These are phyloP conservation scores for Lycorma delicatula DNA, from an alignment of 1,140 invertebrate species.

Conservation along the genomic window DNA sequence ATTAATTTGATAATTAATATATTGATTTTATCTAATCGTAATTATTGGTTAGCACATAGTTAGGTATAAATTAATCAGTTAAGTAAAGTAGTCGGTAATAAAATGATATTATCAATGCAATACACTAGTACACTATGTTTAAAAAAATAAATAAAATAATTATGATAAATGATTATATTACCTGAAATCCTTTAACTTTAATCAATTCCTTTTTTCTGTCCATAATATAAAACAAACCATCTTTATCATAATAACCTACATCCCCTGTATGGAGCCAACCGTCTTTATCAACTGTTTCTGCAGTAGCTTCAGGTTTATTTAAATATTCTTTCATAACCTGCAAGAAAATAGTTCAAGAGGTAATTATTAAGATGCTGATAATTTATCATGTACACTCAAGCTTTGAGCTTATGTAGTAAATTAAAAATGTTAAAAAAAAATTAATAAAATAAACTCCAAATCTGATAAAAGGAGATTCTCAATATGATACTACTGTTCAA, in stretches of 20 bases:
- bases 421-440: neutral
- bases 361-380: neutral
- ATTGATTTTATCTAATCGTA: neutral
- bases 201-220: constrained; percentile 71
- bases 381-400: neutral
- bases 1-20: neutral
- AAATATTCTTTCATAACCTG: constrained; percentile 1
- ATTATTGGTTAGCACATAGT: neutral
- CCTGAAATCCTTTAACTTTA: constrained; percentile 70
- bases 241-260: constrained; percentile 60
- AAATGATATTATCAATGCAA: neutral
- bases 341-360: neutral
- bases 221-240: constrained; percentile 59
- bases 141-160: neutral
- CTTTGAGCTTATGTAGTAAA: neutral
- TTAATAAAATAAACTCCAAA: neutral
- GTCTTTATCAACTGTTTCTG: constrained; percentile 52
- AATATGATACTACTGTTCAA: too few relatives aligned
- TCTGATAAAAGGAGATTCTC: too few relatives aligned
- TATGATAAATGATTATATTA: constrained; percentile 33
- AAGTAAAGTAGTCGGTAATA: neutral
- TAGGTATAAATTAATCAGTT: neutral
- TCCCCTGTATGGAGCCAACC: constrained; percentile 73
- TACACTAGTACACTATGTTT: neutral
- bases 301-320: constrained; percentile 45